A percentile compares a stretch with the other conserved stretches of the same genome.
Evolutionary conservation across 2,797 vertebrate species (phyloP).

Genomic region (Siniperca scherzeri): DNA sequence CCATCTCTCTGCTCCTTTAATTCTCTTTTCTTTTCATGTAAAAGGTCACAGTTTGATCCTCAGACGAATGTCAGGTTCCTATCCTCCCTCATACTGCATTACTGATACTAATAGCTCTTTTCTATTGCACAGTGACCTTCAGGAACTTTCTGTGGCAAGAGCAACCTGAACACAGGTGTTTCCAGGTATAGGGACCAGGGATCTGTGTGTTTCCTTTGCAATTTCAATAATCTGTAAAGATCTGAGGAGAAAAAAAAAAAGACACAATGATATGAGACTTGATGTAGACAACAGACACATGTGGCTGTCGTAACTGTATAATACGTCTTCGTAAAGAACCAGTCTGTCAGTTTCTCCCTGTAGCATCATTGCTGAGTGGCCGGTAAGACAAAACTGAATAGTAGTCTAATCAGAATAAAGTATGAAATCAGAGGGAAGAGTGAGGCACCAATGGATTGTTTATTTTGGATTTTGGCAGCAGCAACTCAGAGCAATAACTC

Average conservation of each 20-base stretch:
- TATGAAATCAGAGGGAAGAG: constrained; percentile 43
- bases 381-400: constrained; percentile 25
- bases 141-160: not conserved
- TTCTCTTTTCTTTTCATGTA: constrained; percentile 58
- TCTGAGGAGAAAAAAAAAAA: constrained; percentile 4
- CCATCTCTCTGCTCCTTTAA: constrained; percentile 46
- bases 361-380: not conserved
- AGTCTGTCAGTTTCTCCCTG: not conserved
- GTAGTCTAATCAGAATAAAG: constrained; percentile 28
- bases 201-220: not conserved
- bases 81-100: constrained; percentile 20
- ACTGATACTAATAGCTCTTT: constrained; percentile 22
- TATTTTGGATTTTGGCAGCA: constrained; percentile 64
- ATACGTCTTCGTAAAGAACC: not conserved
- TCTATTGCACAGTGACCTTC: constrained; percentile 21
- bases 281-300: not conserved
- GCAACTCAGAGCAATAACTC: constrained; percentile 68
- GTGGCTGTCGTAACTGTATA: not conserved
- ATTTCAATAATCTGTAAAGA: constrained; percentile 1
- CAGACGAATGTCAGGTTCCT: constrained; percentile 33
- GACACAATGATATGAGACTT: not conserved
- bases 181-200: not conserved
- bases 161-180: constrained; percentile 1
- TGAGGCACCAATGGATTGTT: constrained; percentile 53
- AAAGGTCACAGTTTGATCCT: constrained; percentile 71